phyloP scores from a whole-genome alignment of 2,888 invertebrate species.

The Chrysopilus asiliformis region DNA sequence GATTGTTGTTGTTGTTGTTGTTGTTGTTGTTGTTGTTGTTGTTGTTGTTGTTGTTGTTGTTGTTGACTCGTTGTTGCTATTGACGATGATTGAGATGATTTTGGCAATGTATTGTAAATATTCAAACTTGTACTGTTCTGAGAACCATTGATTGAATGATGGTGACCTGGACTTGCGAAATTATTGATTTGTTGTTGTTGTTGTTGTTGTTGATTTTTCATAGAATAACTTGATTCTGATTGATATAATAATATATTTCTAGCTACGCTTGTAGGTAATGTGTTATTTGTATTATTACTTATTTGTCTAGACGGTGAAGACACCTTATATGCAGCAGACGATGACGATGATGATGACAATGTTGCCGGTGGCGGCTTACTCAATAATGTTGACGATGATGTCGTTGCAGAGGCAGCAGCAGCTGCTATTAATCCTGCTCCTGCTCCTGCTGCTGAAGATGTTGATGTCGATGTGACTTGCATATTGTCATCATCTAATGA shows the following conservation, averaged over 20 bases:
- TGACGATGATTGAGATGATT: constrained; percentile 19
- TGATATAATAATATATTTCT: constrained; percentile 20
- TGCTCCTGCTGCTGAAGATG: constrained; percentile 17
- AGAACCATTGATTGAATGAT: constrained; percentile 17
- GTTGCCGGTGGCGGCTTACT: constrained; percentile 16
- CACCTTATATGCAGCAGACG: constrained; percentile 13
- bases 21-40: too few species aligned
- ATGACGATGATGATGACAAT: constrained; percentile 9
- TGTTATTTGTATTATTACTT: constrained; percentile 19
- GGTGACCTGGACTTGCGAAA: constrained; percentile 26
- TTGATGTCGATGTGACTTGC: constrained; percentile 9
- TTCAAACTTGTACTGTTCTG: constrained; percentile 24
- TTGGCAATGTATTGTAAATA: constrained; percentile 35
- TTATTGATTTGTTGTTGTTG: constrained; percentile 22
- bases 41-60: too few species aligned
- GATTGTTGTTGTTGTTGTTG: too few species aligned
- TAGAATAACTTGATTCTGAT: constrained; percentile 28
- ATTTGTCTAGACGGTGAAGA: constrained; percentile 28
- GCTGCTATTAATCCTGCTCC: too few species aligned
- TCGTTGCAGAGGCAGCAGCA: not conserved
- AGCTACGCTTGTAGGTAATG: constrained; percentile 20
- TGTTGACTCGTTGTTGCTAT: constrained; percentile 8
- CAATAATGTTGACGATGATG: constrained; percentile 15
- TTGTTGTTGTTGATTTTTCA: constrained; percentile 23
- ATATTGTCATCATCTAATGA: constrained; percentile 7